Base-by-base conservation (phyloP, 2,888 invertebrate species). In the Rhagonycha fulva region DNA sequence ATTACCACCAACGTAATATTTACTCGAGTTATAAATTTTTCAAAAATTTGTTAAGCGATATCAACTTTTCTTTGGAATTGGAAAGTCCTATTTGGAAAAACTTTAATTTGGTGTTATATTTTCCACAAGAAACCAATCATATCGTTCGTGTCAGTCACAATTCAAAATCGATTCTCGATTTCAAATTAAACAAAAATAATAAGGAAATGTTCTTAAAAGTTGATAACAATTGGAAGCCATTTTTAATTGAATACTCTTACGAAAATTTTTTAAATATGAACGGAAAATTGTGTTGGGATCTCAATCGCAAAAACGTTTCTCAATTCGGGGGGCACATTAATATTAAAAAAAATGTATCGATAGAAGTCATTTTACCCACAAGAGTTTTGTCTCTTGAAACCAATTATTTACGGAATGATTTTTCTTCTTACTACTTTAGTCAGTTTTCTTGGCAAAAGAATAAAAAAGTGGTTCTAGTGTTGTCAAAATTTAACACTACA, bases 201-300 rank as follows among this genome's bases (percentile, higher is more conserved):
- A 70, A 66, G 4, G 63, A 62, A 61, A n/a, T 76, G 14, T 71
- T 14, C 19, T 11, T 80, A 7, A 70, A 47, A 28, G 68, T 70
- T 30, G 28, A 78, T 28, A 80, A 78, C 47, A 69, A 72, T 47
- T 81, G 79, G 79, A 63, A 74, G 61, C 76, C 80, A 14, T 14
- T 76, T 10, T 72, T 66, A 14, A 2, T 75, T 12, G 19, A 78
- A 26, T 80, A 78, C 72, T 26, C 67, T 2, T 26, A 71, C 14
- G 23, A 10, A 23, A 32, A 78, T 32, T 19, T 69, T 26, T 62
- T 78, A 7, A 62, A 75, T 10, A 26, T 62, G 3, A 62, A 19
- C 7, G 76, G 67, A 23, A 75, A 73, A 71, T 9, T 81, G 66
- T 78, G 76, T 71, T 82, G 80, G 80, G 76, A 82, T 71, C 26